These are phyloP conservation scores for Temnothorax rugatulus DNA, from an alignment of 2,888 invertebrate species.

Conservation along the genomic window DNA sequence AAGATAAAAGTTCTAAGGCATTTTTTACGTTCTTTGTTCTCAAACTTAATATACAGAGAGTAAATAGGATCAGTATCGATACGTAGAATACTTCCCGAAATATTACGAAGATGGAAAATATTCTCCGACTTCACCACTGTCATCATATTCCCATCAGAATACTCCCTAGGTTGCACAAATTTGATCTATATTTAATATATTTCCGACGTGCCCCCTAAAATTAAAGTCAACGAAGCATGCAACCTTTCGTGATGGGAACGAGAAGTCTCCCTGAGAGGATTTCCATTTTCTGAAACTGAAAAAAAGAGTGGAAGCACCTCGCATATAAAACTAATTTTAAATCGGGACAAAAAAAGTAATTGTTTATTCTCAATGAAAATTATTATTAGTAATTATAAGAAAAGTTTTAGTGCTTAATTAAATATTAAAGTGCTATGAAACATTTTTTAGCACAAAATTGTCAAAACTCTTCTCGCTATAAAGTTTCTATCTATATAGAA, in stretches of 20 bases:
- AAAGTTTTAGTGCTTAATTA: conserved; percentile 1
- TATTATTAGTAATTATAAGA: conserved; percentile 7
- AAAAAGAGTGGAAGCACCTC: neutral
- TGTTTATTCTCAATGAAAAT: conserved; percentile 34
- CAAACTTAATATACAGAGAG: neutral
- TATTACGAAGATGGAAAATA: conserved; percentile 36
- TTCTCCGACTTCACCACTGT: conserved; percentile 26
- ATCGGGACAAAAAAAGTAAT: conserved; percentile 11
- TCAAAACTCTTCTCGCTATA: neutral
- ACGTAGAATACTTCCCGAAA: conserved; percentile 15
- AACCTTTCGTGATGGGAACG: conserved; percentile 68
- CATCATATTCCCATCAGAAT: conserved; percentile 32
- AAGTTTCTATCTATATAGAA: neutral
- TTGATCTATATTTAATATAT: conserved; percentile 75
- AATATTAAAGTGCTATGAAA: conserved; percentile 2
- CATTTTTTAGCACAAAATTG: neutral
- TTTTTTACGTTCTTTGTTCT: neutral
- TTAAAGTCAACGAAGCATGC: conserved; percentile 75
- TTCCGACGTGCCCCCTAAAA: conserved; percentile 66
- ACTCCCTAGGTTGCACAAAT: conserved; percentile 59
- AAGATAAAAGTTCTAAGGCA: neutral
- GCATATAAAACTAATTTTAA: conserved; percentile 33
- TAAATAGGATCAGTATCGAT: conserved; percentile 13
- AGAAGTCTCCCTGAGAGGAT: conserved; percentile 59
- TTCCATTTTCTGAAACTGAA: conserved; percentile 62